phyloP scores from a whole-genome alignment of 2,113 vertebrate species.

The Platichthys flesus region DNA sequence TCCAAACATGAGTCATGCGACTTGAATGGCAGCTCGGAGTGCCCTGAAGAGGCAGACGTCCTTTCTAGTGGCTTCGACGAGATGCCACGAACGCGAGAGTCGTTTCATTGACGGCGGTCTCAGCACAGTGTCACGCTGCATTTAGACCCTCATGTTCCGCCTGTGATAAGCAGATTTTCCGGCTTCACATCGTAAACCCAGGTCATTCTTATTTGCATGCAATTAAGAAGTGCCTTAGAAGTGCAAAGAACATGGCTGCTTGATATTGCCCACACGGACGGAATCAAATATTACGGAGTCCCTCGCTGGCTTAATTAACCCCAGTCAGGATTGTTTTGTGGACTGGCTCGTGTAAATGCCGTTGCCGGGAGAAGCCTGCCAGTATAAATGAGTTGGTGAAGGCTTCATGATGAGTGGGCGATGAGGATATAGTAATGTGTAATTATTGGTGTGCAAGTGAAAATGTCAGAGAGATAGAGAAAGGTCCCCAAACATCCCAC shows the following conservation, averaged over 20 bases:
- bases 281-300: constrained; percentile 23
- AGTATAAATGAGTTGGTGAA: constrained; percentile 42
- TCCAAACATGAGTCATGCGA: constrained; percentile 62
- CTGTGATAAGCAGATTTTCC: constrained; percentile 26
- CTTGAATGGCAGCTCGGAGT: constrained; percentile 59
- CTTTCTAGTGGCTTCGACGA: constrained; percentile 37
- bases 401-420: constrained; percentile 7
- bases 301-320: constrained; percentile 59
- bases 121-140: background rate
- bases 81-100: constrained; percentile 29
- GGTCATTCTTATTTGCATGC: constrained; percentile 68
- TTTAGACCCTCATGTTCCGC: constrained; percentile 18
- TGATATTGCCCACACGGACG: constrained; percentile 12
- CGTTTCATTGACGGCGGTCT: constrained; percentile 8
- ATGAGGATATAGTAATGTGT: constrained; percentile 5
- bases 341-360: constrained; percentile 41
- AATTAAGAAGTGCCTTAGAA: constrained; percentile 57
- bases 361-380: constrained; percentile 26
- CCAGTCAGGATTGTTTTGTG: constrained; percentile 44
- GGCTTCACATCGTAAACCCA: constrained; percentile 47
- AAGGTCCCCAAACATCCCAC: background rate
- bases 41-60: constrained; percentile 11
- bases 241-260: constrained; percentile 27
- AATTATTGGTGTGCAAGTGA: constrained; percentile 17
- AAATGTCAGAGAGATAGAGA: constrained; percentile 28